phyloP scores from a whole-genome alignment of 2,797 vertebrate genomes.

The Acrocephalus scirpaceus region DNA sequence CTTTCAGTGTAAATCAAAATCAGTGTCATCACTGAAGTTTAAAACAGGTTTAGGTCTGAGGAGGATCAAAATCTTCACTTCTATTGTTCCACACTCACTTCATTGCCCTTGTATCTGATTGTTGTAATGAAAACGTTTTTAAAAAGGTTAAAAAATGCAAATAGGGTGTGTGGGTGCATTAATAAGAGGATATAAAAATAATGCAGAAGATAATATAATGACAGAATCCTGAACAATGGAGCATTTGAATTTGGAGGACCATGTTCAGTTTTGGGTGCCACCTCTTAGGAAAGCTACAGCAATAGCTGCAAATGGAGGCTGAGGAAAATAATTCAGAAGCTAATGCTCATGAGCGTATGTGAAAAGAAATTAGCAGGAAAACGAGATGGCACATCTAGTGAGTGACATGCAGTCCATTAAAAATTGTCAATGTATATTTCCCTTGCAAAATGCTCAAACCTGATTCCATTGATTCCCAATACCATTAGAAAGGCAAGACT shows the following conservation, averaged over 20 bases:
- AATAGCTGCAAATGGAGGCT: constrained; percentile 17
- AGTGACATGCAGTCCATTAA: background rate
- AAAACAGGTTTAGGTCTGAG: background rate
- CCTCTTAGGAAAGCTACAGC: background rate
- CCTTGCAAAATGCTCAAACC: background rate
- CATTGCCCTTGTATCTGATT: constrained; percentile 43
- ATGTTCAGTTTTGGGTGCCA: constrained; percentile 13
- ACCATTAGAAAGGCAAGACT: background rate
- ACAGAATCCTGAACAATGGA: constrained; percentile 67
- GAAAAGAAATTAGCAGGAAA: constrained; percentile 5
- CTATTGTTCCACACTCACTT: constrained; percentile 51
- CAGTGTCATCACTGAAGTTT: background rate
- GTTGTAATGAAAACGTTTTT: constrained; percentile 50
- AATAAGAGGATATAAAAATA: constrained; percentile 77
- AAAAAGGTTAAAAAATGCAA: constrained; percentile 74
- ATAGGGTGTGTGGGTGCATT: constrained; percentile 70
- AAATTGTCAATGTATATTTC: background rate
- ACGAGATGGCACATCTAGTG: background rate
- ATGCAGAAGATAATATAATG: constrained; percentile 66
- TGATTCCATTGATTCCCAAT: background rate
- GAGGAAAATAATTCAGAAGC: background rate
- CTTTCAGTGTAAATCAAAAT: constrained; percentile 24
- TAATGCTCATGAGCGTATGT: background rate
- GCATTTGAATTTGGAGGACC: constrained; percentile 42
- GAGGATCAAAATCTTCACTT: constrained; percentile 26